These are phyloP conservation scores for Syngnathus typhle DNA, from an alignment of 2,113 vertebrate genomes.

Conservation along the genomic window DNA sequence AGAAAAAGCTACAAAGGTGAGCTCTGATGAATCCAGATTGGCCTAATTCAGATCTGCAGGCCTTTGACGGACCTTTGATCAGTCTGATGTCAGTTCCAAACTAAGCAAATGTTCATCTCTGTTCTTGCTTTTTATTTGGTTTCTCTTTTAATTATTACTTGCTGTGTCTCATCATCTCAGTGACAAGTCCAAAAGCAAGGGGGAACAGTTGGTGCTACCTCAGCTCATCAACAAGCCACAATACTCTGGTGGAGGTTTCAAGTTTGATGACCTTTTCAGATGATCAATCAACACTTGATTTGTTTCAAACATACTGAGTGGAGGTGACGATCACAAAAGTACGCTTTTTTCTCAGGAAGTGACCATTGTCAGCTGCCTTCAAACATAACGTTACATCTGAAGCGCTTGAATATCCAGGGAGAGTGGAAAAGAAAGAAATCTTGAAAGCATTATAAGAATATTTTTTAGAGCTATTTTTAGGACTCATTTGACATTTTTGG, in stretches of 20 bases:
- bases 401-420: background rate
- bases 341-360: background rate
- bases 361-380: background rate
- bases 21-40: background rate
- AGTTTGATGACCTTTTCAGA: conserved; percentile 36
- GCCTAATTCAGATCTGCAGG: no score
- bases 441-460: background rate
- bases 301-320: background rate
- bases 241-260: conserved; percentile 52
- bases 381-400: background rate
- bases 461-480: background rate
- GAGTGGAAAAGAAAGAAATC: background rate
- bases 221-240: conserved; percentile 51
- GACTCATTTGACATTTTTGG: background rate
- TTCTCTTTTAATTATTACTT: background rate
- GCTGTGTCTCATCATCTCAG: conserved; percentile 36
- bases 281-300: background rate
- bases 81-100: background rate
- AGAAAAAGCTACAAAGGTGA: conserved; percentile 47
- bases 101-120: background rate
- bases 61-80: no score
- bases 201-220: conserved; percentile 45
- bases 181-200: conserved; percentile 34
- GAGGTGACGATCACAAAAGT: background rate
- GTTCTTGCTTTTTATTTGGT: background rate